Percentiles rank a stretch among this genome's conserved stretches.
These are phyloP conservation scores for Alentia gelatinosa DNA, from an alignment of 2,888 invertebrate genomes.

Conservation along the genomic window DNA sequence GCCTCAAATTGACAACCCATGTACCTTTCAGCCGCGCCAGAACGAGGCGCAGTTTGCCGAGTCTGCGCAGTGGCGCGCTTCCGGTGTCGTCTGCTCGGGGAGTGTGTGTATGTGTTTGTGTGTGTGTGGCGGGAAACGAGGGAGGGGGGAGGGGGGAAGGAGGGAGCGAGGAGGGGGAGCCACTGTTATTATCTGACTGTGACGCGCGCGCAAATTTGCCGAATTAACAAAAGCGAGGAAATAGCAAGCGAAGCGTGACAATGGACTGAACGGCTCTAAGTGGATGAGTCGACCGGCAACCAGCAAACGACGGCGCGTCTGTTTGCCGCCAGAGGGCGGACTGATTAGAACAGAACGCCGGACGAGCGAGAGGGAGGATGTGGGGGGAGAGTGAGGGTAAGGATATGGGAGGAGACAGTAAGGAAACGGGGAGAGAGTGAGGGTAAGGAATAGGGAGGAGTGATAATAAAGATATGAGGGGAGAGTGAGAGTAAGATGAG, in stretches of 20 bases:
- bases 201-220: conserved; percentile 48
- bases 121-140: too few species aligned
- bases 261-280: neutral
- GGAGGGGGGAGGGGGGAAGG: neutral
- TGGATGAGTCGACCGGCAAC: neutral
- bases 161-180: neutral
- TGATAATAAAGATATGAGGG: neutral
- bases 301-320: neutral
- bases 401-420: neutral
- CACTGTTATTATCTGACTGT: conserved; percentile 2
- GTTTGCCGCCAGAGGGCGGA: conserved; percentile 10
- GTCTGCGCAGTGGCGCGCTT: conserved; percentile 17
- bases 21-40: conserved; percentile 19
- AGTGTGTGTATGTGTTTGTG: neutral
- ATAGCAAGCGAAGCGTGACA: conserved; percentile 12
- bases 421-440: neutral
- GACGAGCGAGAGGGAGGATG: neutral
- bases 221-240: conserved; percentile 13
- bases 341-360: neutral
- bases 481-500: neutral
- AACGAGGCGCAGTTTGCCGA: conserved; percentile 7
- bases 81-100: neutral
- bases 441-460: neutral
- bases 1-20: conserved; percentile 44
- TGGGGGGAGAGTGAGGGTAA: neutral